These are phyloP conservation scores for Hypotaenidia philippensis DNA, from an alignment of 2,797 vertebrate species.

Conservation along the genomic window DNA sequence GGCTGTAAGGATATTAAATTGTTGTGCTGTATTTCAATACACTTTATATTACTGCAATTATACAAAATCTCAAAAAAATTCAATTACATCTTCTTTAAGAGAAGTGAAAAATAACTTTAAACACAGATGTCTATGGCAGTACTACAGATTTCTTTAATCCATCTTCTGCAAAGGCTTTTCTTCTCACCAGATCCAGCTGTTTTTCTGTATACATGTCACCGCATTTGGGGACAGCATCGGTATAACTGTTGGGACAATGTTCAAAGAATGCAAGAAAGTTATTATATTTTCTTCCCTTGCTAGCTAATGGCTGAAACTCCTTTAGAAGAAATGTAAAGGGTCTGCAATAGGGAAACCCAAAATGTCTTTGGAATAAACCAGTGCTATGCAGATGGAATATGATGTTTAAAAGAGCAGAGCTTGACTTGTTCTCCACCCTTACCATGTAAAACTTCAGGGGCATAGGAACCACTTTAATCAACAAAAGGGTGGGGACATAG, in stretches of 20 bases:
- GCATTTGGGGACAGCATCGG: not conserved
- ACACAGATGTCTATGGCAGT: not conserved
- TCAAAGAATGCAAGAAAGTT: not conserved
- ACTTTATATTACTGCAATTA: not conserved
- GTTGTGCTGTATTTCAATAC: not conserved
- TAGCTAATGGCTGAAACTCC: not conserved
- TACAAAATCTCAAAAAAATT: not conserved
- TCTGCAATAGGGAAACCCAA: not conserved
- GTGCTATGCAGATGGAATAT: not conserved
- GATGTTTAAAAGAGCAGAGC: not conserved
- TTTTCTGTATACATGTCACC: not conserved
- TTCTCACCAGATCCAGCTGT: not conserved
- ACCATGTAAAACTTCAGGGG: not conserved
- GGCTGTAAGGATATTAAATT: not conserved
- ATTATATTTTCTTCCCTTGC: not conserved
- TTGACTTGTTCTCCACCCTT: not conserved
- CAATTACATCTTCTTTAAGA: not conserved
- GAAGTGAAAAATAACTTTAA: not conserved
- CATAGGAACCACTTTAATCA: not conserved
- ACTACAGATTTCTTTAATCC: not conserved
- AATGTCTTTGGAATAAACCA: not conserved
- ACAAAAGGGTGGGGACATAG: not conserved
- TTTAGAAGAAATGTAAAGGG: not conserved
- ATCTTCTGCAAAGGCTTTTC: not conserved
- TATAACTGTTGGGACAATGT: too few species aligned